Percentiles rank a stretch among this genome's conserved stretches.
Conservation (phyloP, 2,888 invertebrate genomes). For the Seira sanloemensis region DNA sequence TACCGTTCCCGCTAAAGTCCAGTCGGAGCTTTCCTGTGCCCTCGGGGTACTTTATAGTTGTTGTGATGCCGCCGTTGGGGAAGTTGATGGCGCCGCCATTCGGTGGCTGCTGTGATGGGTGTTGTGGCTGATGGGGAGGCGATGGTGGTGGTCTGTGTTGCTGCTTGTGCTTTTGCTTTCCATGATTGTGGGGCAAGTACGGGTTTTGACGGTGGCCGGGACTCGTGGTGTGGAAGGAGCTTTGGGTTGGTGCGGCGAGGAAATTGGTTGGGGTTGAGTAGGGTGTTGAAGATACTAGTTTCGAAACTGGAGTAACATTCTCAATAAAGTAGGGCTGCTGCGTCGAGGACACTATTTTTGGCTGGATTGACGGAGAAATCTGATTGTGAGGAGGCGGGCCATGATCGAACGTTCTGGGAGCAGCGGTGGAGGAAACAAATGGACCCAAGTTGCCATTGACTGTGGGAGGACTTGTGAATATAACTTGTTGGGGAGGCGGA, state of each 20-base stretch:
- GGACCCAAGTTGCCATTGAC: slow-evolving; percentile 28
- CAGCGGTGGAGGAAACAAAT: slow-evolving; percentile 45
- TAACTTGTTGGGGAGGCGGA: slow-evolving; percentile 55
- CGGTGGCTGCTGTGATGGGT: slow-evolving; percentile 28
- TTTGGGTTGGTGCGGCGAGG: slow-evolving; percentile 62
- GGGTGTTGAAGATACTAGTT: slow-evolving; percentile 23
- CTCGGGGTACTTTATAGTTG: slow-evolving; percentile 66
- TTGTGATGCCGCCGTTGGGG: slow-evolving; percentile 58
- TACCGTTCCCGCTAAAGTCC: slow-evolving; percentile 47
- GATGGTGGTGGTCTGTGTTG: slow-evolving; percentile 32
- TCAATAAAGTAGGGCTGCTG: slow-evolving; percentile 28
- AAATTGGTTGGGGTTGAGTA: slow-evolving; percentile 61
- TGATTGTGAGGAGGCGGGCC: slow-evolving; percentile 27
- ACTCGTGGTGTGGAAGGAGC: slow-evolving; percentile 54
- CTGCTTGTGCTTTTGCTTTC: slow-evolving; percentile 46
- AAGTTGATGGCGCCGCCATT: slow-evolving; percentile 15
- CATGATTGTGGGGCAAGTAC: slow-evolving; percentile 65
- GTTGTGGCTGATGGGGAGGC: slow-evolving; percentile 15
- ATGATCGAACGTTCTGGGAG: slow-evolving; percentile 44
- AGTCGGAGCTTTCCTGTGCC: slow-evolving; percentile 58
- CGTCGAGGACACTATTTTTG: slow-evolving; percentile 22
- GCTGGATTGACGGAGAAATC: slow-evolving; percentile 24
- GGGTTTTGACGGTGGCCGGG: slow-evolving; percentile 67
- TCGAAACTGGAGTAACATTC: not conserved
- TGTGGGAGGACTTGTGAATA: slow-evolving; percentile 52